Percentiles rank a stretch among this genome's conserved stretches.
phyloP scores from a whole-genome alignment of 2,797 vertebrate species.

The Diplodus puntazzo region DNA sequence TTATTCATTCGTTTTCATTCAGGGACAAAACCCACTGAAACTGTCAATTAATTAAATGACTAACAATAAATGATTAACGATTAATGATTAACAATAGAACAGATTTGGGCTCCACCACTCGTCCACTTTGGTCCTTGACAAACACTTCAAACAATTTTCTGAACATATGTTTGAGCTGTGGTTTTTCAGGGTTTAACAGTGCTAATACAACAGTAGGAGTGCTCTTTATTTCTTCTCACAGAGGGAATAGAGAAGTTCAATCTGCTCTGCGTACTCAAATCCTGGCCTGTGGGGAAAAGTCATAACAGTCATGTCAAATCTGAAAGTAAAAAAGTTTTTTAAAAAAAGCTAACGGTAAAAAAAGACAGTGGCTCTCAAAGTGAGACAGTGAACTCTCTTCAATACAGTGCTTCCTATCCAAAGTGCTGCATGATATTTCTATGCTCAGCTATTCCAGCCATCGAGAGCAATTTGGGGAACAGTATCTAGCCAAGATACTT shows the following conservation, averaged over 20 bases:
- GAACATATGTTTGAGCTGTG: background rate
- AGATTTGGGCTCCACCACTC: background rate
- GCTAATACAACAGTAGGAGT: background rate
- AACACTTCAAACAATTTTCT: background rate
- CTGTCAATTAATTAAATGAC: background rate
- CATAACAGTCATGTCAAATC: background rate
- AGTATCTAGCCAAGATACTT: no score
- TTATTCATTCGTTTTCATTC: slow-evolving; percentile 22
- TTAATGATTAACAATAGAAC: background rate
- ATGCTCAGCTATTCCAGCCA: no score
- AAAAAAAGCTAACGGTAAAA: no score
- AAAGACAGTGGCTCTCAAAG: background rate
- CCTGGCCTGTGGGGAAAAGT: slow-evolving; percentile 75
- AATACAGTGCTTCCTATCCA: no score
- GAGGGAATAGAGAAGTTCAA: slow-evolving; percentile 83
- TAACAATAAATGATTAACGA: no score
- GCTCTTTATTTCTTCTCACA: slow-evolving; percentile 60
- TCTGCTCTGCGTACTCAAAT: slow-evolving; percentile 85
- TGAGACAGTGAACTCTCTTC: background rate
- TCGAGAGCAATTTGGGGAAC: no score
- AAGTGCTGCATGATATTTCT: no score
- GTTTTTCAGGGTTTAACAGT: background rate
- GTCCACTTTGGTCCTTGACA: slow-evolving; percentile 13
- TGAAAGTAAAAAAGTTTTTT: background rate
- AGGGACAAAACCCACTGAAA: background rate